A percentile compares a stretch with the other conserved stretches of the same genome.
Conservation (phyloP, 1,140 invertebrate species). For the Arion vulgaris region DNA sequence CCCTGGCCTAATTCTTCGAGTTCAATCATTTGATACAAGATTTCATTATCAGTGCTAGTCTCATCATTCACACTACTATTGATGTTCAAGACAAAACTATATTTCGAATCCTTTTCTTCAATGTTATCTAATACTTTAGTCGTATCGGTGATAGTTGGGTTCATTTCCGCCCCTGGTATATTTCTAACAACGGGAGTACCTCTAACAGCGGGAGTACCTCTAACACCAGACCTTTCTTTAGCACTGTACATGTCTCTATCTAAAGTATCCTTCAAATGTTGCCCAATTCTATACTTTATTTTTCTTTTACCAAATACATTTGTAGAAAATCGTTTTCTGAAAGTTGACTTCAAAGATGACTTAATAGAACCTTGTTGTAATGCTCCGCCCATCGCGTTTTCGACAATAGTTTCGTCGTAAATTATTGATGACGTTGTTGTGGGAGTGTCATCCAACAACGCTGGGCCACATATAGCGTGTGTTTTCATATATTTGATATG, state of each 20-base stretch:
- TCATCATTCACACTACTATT: no score
- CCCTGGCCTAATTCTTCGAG: neutral
- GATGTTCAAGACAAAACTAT: no score
- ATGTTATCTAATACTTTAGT: no score
- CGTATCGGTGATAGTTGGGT: no score
- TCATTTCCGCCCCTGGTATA: no score
- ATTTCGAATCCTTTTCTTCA: no score
- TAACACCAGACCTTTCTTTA: no score
- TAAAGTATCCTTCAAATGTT: no score
- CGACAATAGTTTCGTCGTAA: neutral
- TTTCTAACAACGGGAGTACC: no score
- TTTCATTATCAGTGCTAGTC: neutral
- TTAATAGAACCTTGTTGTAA: neutral
- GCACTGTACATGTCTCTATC: no score
- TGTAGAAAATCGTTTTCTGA: neutral
- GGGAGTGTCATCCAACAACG: neutral
- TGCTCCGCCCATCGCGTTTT: neutral
- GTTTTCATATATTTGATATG: conserved; percentile 33
- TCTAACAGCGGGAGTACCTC: no score
- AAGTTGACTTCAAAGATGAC: neutral
- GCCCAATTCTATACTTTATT: no score
- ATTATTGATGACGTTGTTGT: neutral
- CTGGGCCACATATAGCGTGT: neutral
- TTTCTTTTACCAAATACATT: neutral
- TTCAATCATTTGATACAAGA: neutral